phyloP scores from a whole-genome alignment of 2,888 invertebrate species.

The Epicampocera succincta region DNA sequence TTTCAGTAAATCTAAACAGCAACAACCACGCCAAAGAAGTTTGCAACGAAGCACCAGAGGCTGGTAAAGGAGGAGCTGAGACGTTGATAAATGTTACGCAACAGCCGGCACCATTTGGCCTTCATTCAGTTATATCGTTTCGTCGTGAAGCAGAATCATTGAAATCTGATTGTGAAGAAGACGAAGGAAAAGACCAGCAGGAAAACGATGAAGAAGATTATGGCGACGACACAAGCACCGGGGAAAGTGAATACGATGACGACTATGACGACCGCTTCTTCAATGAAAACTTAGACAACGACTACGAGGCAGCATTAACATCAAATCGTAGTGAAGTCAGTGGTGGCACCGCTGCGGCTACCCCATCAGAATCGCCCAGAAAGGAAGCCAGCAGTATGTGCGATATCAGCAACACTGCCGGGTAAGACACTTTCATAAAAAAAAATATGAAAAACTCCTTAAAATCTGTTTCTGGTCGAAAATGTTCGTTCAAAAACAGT shows the following conservation, averaged over 20 bases:
- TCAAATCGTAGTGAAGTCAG: constrained; percentile 61
- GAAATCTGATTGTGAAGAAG: constrained; percentile 63
- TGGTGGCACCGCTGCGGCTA: constrained; percentile 46
- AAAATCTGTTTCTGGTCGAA: too few relatives aligned
- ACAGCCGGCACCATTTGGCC: constrained; percentile 73
- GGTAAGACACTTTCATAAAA: constrained; percentile 68
- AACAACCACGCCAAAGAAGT: constrained; percentile 43
- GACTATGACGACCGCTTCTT: constrained; percentile 60
- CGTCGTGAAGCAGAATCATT: constrained; percentile 72
- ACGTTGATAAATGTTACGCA: constrained; percentile 69
- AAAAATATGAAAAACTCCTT: too few relatives aligned
- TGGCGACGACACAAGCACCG: constrained; percentile 54
- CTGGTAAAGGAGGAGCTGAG: constrained; percentile 45
- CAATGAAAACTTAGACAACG: constrained; percentile 47
- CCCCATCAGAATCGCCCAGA: constrained; percentile 5
- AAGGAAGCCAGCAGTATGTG: constrained; percentile 71
- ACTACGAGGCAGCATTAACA: constrained; percentile 44
- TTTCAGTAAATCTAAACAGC: constrained; percentile 71
- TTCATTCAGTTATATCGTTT: constrained; percentile 77
- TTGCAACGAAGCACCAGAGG: constrained; percentile 57
- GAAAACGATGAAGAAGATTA: constrained; percentile 27
- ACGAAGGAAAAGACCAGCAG: constrained; percentile 47
- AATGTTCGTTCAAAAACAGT: too few relatives aligned
- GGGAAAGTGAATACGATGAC: constrained; percentile 51
- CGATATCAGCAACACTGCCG: constrained; percentile 71